These are phyloP conservation scores for Gymnarchus niloticus DNA, from an alignment of 2,113 vertebrate genomes.

Conservation along the genomic window DNA sequence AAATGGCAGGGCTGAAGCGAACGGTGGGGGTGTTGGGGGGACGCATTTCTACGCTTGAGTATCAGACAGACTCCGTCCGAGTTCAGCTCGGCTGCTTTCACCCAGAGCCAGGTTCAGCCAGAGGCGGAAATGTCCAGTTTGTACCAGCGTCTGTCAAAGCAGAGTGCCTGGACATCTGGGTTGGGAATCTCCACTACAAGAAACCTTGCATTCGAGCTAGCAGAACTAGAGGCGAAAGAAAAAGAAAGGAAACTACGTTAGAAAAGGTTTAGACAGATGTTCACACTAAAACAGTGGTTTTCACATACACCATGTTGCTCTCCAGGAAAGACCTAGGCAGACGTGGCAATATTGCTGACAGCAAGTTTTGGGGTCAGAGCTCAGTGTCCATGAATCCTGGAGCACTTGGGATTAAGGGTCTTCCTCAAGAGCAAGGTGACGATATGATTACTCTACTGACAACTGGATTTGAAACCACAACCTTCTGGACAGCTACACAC, in stretches of 20 bases:
- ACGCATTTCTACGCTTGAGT: too few relatives aligned
- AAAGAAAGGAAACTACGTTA: neutral
- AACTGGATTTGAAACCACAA: neutral
- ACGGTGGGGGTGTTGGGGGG: neutral
- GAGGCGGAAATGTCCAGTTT: conserved; percentile 54
- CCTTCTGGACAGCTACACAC: neutral
- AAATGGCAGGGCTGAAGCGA: neutral
- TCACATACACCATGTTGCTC: too few relatives aligned
- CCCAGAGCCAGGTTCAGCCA: conserved; percentile 46
- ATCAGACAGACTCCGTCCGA: neutral
- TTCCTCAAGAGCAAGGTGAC: neutral
- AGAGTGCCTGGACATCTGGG: conserved; percentile 47
- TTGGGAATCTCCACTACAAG: conserved; percentile 52
- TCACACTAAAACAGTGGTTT: too few relatives aligned
- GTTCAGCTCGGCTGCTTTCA: neutral
- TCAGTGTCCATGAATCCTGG: too few relatives aligned
- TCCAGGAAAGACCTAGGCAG: too few relatives aligned
- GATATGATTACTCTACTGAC: neutral
- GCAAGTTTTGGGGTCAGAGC: too few relatives aligned
- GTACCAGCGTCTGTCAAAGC: conserved; percentile 44
- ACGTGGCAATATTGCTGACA: too few relatives aligned
- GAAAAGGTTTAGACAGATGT: too few relatives aligned
- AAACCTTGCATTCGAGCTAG: conserved; percentile 48
- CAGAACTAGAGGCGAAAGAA: conserved; percentile 58
- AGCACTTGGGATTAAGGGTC: too few relatives aligned